Percentiles rank a stretch among this genome's conserved stretches.
These are phyloP conservation scores for Ferdinandea cuprea DNA, from an alignment of 2,888 invertebrate species.

Conservation along the genomic window DNA sequence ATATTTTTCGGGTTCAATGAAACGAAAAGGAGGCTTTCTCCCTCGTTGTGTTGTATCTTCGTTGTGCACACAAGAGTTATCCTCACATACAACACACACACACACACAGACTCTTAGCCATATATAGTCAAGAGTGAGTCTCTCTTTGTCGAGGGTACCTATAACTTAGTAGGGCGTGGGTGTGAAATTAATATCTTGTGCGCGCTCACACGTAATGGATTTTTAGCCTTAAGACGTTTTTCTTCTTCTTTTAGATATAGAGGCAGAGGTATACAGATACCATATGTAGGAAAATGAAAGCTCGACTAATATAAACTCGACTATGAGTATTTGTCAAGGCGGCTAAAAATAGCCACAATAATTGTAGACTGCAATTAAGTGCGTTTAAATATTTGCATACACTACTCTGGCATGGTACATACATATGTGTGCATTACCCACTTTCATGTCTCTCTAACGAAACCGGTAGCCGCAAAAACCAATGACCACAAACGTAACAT, in stretches of 20 bases:
- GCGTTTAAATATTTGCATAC: constrained; percentile 71
- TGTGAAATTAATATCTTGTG: constrained; percentile 65
- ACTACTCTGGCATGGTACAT: neutral
- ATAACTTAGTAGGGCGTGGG: constrained; percentile 46
- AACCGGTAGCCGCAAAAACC: constrained; percentile 64
- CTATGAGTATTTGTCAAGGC: constrained; percentile 2
- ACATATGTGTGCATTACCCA: constrained; percentile 45
- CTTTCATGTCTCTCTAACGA: constrained; percentile 59
- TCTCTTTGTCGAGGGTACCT: neutral
- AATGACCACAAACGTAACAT: constrained; percentile 66
- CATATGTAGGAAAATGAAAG: constrained; percentile 43
- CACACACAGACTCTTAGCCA: neutral
- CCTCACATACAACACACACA: neutral
- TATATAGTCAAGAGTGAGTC: constrained; percentile 22
- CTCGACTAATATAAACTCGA: constrained; percentile 25
- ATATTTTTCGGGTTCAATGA: constrained; percentile 68
- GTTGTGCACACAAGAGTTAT: too few relatives aligned
- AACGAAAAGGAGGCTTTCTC: constrained; percentile 58
- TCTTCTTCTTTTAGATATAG: neutral
- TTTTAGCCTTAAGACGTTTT: constrained; percentile 10
- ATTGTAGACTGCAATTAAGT: constrained; percentile 63
- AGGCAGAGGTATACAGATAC: neutral
- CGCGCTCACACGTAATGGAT: constrained; percentile 38
- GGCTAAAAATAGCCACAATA: constrained; percentile 49
- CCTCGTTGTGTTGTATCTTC: constrained; percentile 12